These are phyloP conservation scores for Orchestes rusci DNA, from an alignment of 2,888 invertebrate genomes.

Conservation along the genomic window DNA sequence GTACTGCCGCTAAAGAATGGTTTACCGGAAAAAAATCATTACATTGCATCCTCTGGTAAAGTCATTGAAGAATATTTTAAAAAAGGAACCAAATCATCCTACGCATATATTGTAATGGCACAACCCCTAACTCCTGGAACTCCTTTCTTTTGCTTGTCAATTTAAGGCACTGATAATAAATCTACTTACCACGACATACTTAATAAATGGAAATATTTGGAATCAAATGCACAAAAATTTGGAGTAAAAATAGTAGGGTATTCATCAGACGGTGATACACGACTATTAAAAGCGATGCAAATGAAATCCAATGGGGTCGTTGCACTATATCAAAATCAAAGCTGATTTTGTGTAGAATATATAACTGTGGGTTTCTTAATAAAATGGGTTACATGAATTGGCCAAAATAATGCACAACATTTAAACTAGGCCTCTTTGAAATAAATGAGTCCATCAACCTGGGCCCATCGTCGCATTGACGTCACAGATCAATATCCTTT, in stretches of 20 bases:
- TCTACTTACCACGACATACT: background rate
- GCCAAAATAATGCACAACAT: too few species aligned
- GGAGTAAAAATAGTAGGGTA: slow-evolving; percentile 13
- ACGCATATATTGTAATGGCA: slow-evolving; percentile 9
- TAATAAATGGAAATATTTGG: slow-evolving; percentile 2
- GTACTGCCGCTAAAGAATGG: too few species aligned
- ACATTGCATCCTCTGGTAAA: background rate
- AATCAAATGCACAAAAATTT: too few species aligned
- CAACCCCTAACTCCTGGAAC: slow-evolving; percentile 3
- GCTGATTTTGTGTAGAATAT: too few species aligned
- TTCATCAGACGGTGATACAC: slow-evolving; percentile 9
- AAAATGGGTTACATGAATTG: too few species aligned
- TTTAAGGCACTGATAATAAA: slow-evolving; percentile 8
- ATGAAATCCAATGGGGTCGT: too few species aligned
- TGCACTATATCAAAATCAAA: too few species aligned
- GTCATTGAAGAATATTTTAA: background rate
- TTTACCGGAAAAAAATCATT: background rate
- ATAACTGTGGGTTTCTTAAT: too few species aligned
- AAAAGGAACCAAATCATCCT: background rate
- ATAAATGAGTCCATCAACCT: too few species aligned
- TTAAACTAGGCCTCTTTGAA: too few species aligned
- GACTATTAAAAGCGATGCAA: slow-evolving; percentile 13
- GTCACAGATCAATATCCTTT: too few species aligned
- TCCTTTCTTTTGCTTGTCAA: slow-evolving; percentile 10
- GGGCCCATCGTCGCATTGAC: too few species aligned